A percentile compares a stretch with the other conserved stretches of the same genome.
Evolutionary conservation across 2,888 invertebrate species (phyloP).

Genomic region (Lordiphosa fenestrarum): DNA sequence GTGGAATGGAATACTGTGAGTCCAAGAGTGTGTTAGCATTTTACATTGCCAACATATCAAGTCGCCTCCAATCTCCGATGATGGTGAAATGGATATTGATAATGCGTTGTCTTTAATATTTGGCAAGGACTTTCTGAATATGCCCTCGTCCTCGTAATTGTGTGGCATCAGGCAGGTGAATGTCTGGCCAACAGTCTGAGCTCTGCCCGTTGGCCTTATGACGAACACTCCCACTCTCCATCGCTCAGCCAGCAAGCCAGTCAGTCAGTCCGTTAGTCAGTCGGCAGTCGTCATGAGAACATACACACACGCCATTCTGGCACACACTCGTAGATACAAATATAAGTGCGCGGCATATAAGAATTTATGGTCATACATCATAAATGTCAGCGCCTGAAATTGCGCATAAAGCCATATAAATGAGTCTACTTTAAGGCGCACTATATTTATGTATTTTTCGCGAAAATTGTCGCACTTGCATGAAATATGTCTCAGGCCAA

Average conservation of each 20-base stretch:
- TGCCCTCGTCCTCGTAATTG: conserved; percentile 3
- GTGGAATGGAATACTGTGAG: no score
- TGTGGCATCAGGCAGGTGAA: conserved; percentile 21
- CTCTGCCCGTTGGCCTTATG: conserved; percentile 13
- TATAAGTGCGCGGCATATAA: conserved; percentile 8
- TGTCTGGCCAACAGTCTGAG: conserved; percentile 25
- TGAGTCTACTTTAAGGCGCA: conserved; percentile 68
- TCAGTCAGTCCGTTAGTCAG: conserved; percentile 48
- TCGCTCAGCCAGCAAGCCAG: conserved; percentile 38
- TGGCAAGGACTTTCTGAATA: conserved; percentile 12
- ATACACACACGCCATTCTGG: conserved; percentile 17
- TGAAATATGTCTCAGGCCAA: conserved; percentile 59
- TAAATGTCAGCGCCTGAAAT: conserved; percentile 76
- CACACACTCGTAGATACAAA: conserved; percentile 1
- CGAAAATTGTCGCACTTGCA: conserved; percentile 66
- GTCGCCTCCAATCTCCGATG: no score
- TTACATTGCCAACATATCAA: no score
- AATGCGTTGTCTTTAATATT: no score
- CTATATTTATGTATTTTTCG: conserved; percentile 66
- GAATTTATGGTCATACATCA: conserved; percentile 52
- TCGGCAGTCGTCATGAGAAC: conserved; percentile 57
- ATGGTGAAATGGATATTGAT: no score
- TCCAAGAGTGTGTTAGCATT: no score
- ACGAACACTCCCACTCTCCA: conserved; percentile 8
- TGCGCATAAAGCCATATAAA: conserved; percentile 76